Evolutionary conservation across 2,113 vertebrate species (phyloP).

Genomic region (Esox niger): DNA sequence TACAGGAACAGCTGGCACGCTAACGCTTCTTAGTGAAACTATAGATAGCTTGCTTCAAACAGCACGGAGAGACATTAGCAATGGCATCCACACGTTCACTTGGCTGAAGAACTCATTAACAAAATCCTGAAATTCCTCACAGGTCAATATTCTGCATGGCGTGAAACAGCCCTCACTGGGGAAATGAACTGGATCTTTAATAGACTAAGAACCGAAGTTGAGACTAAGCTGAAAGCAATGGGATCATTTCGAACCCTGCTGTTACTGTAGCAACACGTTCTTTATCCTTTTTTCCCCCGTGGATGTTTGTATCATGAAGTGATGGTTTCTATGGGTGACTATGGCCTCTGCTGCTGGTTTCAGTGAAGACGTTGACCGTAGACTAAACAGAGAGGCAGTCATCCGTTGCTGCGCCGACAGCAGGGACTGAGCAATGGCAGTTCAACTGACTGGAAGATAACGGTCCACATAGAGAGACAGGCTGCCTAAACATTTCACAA

Average conservation of each 20-base stretch:
- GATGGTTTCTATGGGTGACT: neutral
- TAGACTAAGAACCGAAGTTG: too few relatives aligned
- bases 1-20: too few relatives aligned
- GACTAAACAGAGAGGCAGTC: slow-evolving; percentile 9
- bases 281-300: neutral
- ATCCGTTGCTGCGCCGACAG: neutral
- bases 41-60: too few relatives aligned
- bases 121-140: too few relatives aligned
- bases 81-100: too few relatives aligned
- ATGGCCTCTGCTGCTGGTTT: neutral
- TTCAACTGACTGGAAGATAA: neutral
- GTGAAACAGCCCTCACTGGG: too few relatives aligned
- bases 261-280: neutral
- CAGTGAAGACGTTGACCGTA: neutral
- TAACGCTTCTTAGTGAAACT: too few relatives aligned
- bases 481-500: slow-evolving; percentile 2
- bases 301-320: neutral
- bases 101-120: too few relatives aligned
- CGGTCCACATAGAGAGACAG: neutral
- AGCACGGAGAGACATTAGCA: too few relatives aligned
- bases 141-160: too few relatives aligned
- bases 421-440: neutral
- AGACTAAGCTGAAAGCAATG: too few relatives aligned
- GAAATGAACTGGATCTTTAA: too few relatives aligned
- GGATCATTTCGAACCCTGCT: neutral